Base-by-base conservation (phyloP, 2,797 vertebrate genomes). In the Nannoperca australis region DNA sequence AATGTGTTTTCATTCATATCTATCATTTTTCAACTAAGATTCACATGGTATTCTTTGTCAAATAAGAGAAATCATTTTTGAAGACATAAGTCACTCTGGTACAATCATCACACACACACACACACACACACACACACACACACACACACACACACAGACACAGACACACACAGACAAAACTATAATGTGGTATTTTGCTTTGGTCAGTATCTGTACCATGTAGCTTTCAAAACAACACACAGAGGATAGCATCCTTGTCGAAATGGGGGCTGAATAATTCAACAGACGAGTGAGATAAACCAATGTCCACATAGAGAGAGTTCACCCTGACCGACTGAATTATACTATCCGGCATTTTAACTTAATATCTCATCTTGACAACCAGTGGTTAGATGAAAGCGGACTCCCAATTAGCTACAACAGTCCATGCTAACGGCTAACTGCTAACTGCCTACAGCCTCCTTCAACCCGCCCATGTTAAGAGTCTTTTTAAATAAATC, bases 381-480 rank as follows among this genome's bases (percentile, higher is more conserved):
- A 8, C 2, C 3, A 7, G 2, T 5, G 44, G 34, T 34, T 34
- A 34, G 7, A 32, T 47, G 1, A 72, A 55, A 53, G 0, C 17
- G 22, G 49, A 27, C 59, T 18, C 62, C 27, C 47, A 30, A 5
- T 53, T 14, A 50, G 63, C 36, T n/a, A 4, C 60, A 66, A 0
- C 3, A 18, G 34, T 13, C 51, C 68, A 42, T 47, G 79, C 84
- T 72, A 58, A 20, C 18, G 7, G 45, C 9, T 20, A 20, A 50
- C 51, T 4, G 72, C 67, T 76, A 78, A 63, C 87, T 63, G 34
- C 32, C 24, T 30, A 20, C 64, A 38, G 22, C 36, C n/a, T 8
- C 17, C 36, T 59, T 12, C 17, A 56, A 13, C 18, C 24, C 12
- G 17, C 20, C 24, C n/a, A 1, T 27, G 7, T 30, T 36, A n/a